Base-by-base conservation (phyloP, 2,113 vertebrate species). In the Apistogramma diplotaenia region DNA sequence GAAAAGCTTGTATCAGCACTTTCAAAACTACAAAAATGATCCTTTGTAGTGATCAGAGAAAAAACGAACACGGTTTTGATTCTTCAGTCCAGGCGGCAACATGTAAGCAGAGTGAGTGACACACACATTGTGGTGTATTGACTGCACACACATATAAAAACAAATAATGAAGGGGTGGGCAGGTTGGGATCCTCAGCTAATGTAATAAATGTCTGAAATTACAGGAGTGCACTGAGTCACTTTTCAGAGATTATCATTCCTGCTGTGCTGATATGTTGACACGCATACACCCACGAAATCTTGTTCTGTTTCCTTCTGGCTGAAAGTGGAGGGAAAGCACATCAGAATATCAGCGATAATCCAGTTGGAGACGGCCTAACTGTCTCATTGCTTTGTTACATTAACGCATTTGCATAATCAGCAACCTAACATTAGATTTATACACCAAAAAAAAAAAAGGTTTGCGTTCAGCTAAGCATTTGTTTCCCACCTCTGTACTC, bases 161-260 rank as follows among this genome's bases (percentile, higher is more conserved):
- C 16, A 49, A 49, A 49, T 18, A 49, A 49, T 49, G 16, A 1
- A 6, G 16, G 11, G 2, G 2, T 3, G 18, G 43, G 15, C 5
- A 18, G 11, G 16, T 8, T 13, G 19, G 29, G 21, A 51, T 25
- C 13, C 8, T 49, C 65, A 46, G 2, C 40, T 29, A 79, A 59
- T 46, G 37, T 49, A 43, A 25, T 51, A 75, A 70, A 87, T 12
- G 51, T 72, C 29, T 73, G 56, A 83, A 83, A 78, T 46, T 23
- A 35, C 55, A 85, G 49, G 75, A 81, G 79, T 23, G 27, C 16
- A n/a, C 25, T 77, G 80, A 78, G 60, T 74, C 61, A 74, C 55
- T 75, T 37, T 27, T 76, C 15, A 51, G 21, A 6, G 72, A 78
- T 80, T 77, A 71, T 83, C 58, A 81, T 83, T 77, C 79, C 75